phyloP scores from a whole-genome alignment of 2,797 vertebrate species.

The Pagetopsis macropterus region DNA sequence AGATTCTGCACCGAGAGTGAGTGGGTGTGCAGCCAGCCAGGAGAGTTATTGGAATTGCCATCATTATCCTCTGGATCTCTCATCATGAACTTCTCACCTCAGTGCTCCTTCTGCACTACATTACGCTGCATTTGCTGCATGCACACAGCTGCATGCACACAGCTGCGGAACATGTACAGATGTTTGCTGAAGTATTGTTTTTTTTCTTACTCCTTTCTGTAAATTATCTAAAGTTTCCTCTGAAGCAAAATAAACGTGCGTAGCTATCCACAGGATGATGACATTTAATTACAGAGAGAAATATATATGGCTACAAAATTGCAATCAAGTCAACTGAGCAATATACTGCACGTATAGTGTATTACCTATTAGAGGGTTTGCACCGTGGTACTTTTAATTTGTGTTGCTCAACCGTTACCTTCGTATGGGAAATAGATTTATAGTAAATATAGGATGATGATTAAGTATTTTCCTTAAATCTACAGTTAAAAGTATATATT shows the following conservation, averaged over 20 bases:
- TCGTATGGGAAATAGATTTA: background rate
- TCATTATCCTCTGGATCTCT: constrained; percentile 73
- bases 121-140: constrained; percentile 30
- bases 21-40: constrained; percentile 60
- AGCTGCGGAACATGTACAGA: constrained; percentile 44
- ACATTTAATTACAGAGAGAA: constrained; percentile 2
- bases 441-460: background rate
- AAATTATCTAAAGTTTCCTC: constrained; percentile 1
- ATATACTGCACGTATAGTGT: background rate
- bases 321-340: background rate
- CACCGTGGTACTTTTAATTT: background rate
- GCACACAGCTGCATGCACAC: constrained; percentile 52
- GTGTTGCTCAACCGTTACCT: background rate
- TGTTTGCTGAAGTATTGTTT: constrained; percentile 22
- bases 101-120: constrained; percentile 32
- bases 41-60: constrained; percentile 71
- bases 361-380: background rate
- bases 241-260: background rate
- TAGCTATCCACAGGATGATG: constrained; percentile 16
- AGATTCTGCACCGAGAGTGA: constrained; percentile 57
- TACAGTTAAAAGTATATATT: no score
- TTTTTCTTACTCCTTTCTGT: background rate
- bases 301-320: background rate
- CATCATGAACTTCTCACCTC: constrained; percentile 67
- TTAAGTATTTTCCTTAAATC: background rate